phyloP scores from a whole-genome alignment of 2,797 vertebrate genomes.

The Enteromius fasciolatus region DNA sequence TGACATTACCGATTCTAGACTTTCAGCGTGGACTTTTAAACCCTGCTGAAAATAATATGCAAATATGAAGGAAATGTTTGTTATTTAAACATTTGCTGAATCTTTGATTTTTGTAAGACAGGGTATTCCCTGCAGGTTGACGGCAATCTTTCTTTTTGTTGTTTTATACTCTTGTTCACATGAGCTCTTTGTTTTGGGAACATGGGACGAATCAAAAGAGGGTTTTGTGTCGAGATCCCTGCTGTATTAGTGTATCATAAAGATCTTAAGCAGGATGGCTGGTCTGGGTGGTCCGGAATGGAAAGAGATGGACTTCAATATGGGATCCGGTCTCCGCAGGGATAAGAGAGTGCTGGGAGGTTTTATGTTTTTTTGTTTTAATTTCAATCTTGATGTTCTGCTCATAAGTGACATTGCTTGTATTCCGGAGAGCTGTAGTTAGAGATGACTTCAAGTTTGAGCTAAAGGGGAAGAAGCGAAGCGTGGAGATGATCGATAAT shows the following conservation, averaged over 20 bases:
- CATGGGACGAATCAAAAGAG: conserved; percentile 32
- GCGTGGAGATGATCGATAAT: conserved; percentile 2
- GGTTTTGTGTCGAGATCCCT: conserved; percentile 20
- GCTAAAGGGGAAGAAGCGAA: conserved; percentile 1
- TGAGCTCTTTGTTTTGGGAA: conserved; percentile 43
- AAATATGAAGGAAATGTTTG: conserved; percentile 15
- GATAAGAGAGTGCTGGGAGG: conserved; percentile 39
- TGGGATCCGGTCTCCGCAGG: conserved; percentile 37
- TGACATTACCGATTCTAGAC: background rate
- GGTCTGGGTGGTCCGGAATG: conserved; percentile 60
- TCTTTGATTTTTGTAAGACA: conserved; percentile 7
- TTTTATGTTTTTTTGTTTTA: conserved; percentile 22
- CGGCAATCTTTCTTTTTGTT: conserved; percentile 1
- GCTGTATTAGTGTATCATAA: conserved; percentile 61
- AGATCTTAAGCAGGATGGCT: conserved; percentile 50
- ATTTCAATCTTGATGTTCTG: conserved; percentile 37
- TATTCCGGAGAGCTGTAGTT: conserved; percentile 5
- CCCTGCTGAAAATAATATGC: conserved; percentile 7
- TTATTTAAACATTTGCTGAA: conserved; percentile 14
- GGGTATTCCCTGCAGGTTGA: background rate
- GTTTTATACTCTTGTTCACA: conserved; percentile 26
- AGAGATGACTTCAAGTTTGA: background rate
- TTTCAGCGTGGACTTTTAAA: conserved; percentile 14
- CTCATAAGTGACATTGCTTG: background rate
- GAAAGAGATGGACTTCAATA: conserved; percentile 47